Evolutionary conservation across 2,113 vertebrate genomes (phyloP).

Genomic region (Nerophis lumbriciformis): DNA sequence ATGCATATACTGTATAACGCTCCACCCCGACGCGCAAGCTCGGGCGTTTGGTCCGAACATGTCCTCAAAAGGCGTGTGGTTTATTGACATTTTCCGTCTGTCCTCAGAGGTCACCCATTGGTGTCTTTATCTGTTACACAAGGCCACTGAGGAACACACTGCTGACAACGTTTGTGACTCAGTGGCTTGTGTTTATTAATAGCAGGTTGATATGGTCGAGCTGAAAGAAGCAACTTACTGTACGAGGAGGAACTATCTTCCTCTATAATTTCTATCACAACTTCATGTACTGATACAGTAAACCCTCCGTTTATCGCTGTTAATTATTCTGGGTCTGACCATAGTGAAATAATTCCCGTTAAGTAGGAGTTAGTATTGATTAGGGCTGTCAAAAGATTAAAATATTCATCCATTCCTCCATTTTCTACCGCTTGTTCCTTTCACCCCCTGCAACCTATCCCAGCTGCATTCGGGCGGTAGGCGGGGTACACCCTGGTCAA

Average conservation of each 20-base stretch:
- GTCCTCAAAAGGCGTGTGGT: constrained; percentile 16
- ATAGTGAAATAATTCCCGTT: too few relatives aligned
- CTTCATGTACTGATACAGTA: too few relatives aligned
- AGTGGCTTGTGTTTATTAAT: constrained; percentile 64
- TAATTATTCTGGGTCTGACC: too few relatives aligned
- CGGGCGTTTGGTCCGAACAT: constrained; percentile 18
- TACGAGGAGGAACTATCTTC: neutral
- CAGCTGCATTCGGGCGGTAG: too few relatives aligned
- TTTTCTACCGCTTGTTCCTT: too few relatives aligned
- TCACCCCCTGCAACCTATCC: too few relatives aligned
- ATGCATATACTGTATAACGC: neutral
- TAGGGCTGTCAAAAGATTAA: too few relatives aligned
- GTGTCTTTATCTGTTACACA: constrained; percentile 43
- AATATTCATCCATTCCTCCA: too few relatives aligned
- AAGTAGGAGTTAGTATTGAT: too few relatives aligned
- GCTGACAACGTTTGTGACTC: constrained; percentile 61
- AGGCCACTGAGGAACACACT: constrained; percentile 28
- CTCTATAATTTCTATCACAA: neutral
- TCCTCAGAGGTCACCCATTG: constrained; percentile 47
- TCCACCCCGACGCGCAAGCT: neutral
- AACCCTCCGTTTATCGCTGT: too few relatives aligned
- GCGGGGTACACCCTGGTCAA: too few relatives aligned
- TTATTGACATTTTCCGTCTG: constrained; percentile 39
- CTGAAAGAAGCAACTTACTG: constrained; percentile 24
- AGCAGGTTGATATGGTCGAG: constrained; percentile 51